Percentiles rank a stretch among this genome's conserved stretches.
Evolutionary conservation across 2,797 vertebrate species (phyloP).

Genomic region (Tangara arthus): DNA sequence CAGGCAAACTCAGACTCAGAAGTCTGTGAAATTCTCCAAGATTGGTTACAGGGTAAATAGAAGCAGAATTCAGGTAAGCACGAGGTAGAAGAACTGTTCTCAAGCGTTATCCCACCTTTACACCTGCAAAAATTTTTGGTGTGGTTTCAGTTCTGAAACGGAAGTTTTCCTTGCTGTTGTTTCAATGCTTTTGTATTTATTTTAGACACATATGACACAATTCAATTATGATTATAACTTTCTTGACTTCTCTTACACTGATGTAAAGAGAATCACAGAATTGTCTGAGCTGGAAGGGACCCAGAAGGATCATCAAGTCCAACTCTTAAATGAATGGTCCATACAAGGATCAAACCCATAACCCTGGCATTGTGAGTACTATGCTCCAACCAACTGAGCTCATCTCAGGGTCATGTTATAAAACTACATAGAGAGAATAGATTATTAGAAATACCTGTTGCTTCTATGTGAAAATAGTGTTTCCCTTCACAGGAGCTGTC

Average conservation of each 20-base stretch:
- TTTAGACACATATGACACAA: background rate
- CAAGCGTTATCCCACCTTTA: background rate
- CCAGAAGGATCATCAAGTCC: background rate
- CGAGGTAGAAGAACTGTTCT: background rate
- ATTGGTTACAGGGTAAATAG: background rate
- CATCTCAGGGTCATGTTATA: background rate
- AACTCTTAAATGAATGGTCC: background rate
- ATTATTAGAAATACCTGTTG: background rate
- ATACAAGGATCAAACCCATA: background rate
- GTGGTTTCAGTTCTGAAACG: background rate
- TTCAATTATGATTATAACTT: background rate
- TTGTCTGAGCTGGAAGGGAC: background rate
- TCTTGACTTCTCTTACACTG: background rate
- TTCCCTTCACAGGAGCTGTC: background rate
- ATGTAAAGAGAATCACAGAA: background rate
- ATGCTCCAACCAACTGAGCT: background rate
- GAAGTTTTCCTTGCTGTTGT: background rate
- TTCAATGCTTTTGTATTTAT: background rate
- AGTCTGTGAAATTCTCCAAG: background rate
- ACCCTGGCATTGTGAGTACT: background rate
- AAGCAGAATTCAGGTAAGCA: background rate
- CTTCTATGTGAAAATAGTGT: background rate
- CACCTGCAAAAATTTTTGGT: background rate
- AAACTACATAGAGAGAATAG: accelerated
- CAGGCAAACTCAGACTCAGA: background rate